Percentiles rank a stretch among this genome's conserved stretches.
Conservation (phyloP, 1,140 invertebrate genomes). For the Drosophila rhopaloa region DNA sequence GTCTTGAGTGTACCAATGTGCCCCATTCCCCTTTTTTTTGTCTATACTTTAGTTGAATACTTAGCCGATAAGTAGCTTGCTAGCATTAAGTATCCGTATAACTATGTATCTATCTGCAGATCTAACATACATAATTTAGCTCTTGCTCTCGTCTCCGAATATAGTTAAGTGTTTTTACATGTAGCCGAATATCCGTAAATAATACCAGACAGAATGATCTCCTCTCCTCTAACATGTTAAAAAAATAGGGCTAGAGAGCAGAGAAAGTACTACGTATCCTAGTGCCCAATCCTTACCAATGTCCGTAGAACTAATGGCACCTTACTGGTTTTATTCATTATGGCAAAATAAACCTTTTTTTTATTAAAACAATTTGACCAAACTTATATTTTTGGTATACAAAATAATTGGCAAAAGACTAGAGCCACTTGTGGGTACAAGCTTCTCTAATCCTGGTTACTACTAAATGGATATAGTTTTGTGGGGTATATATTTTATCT, state of each 20-base stretch:
- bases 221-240: not conserved
- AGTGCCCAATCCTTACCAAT: conserved; percentile 6
- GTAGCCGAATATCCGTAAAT: conserved; percentile 41
- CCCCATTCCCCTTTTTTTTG: conserved; percentile 26
- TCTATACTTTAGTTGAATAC: conserved; percentile 48
- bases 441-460: not conserved
- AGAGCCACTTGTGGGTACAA: conserved; percentile 5
- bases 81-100: conserved; percentile 36
- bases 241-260: conserved; percentile 12
- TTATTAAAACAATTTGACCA: conserved; percentile 16
- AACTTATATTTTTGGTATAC: too few species aligned
- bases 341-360: conserved; percentile 51
- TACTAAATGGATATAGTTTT: not conserved
- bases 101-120: conserved; percentile 2
- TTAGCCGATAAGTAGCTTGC: conserved; percentile 40
- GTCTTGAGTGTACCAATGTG: conserved; percentile 68
- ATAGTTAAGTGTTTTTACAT: conserved; percentile 49
- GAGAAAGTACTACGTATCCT: conserved; percentile 11
- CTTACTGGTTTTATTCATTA: conserved; percentile 49
- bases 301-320: conserved; percentile 52
- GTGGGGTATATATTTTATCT: too few species aligned
- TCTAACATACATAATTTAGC: conserved; percentile 1
- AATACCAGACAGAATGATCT: conserved; percentile 6
- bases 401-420: conserved; percentile 1
- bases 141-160: conserved; percentile 18